Evolutionary conservation across 2,113 vertebrate species (phyloP), one percentile per base, ranked within the genome.

Genomic region (Bostrychus sinensis): DNA sequence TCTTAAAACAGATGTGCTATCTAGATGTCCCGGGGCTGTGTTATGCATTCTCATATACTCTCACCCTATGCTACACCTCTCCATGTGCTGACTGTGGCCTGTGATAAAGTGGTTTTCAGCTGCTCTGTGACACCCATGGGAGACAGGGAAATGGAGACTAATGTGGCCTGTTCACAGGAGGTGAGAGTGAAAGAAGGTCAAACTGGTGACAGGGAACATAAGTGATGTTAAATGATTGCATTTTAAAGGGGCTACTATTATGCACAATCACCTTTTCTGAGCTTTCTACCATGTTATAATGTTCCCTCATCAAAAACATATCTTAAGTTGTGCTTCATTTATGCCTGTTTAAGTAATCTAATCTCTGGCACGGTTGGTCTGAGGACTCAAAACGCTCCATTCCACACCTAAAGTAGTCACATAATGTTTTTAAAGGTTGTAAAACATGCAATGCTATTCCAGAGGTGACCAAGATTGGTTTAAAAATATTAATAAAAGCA

Each of bases 91-190:
- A 58, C 55, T 55, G 65, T 17, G 55, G 36, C 46, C 55, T 56
- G 25, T 85, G 76, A 80, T 71, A 56, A 75, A 70, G 56, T 72
- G 64, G 56, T 60, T 56, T 66, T 56, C 41, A 66, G 54, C 25
- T 32, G 34, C 30, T 7, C 36, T 38, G 58, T 62, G 62, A 75
- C 0, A 0, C 48, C 28, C 7, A 46, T 48, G 77, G 51, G 34
- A 56, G 54, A 22, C 34, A 14, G 59, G 51, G 63, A 45, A 56
- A 78, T 26, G 36, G 66, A 72, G 75, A 78, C 54, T 75, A 72
- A 75, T 61, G 42, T 28, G 39, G 8, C n/a, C 46, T 43, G n/a
- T 32, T n/a, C 26, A 7, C 25, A 68, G 38, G 28, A 63, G 38
- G 51, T 20, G 32, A 53, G 4, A 65, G 61, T 23, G 26, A 53